Evolutionary conservation across 2,113 vertebrate genomes (phyloP).

Genomic region (Ochotona princeps): DNA sequence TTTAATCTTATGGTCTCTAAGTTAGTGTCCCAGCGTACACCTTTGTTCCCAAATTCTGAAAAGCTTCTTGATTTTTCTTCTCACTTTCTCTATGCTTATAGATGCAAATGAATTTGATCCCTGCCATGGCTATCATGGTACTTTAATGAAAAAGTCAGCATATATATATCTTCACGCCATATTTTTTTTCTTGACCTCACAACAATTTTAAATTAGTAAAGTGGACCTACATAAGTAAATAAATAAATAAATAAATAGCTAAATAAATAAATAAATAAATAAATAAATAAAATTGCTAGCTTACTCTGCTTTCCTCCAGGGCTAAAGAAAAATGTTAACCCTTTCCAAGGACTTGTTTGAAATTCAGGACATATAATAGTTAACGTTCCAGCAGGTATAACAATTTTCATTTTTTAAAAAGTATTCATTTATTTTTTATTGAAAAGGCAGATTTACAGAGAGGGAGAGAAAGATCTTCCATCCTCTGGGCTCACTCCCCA

Average conservation of each 20-base stretch:
- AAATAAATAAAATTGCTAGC: background rate
- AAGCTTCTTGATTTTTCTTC: background rate
- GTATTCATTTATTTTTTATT: too few species aligned
- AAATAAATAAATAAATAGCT: background rate
- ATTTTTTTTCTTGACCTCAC: background rate
- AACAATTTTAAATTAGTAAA: constrained; percentile 29
- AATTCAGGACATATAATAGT: background rate
- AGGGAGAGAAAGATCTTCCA: too few species aligned
- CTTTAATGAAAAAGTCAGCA: background rate
- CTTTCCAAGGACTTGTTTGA: background rate
- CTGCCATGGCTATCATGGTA: background rate
- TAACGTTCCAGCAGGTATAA: background rate
- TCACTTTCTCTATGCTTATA: background rate
- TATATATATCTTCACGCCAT: background rate
- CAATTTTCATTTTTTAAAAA: background rate
- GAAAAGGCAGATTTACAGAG: too few species aligned
- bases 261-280: background rate
- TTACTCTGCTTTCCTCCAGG: background rate
- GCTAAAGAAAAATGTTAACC: background rate
- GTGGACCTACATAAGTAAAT: background rate
- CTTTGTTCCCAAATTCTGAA: too few species aligned
- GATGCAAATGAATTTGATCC: background rate
- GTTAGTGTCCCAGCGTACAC: background rate
- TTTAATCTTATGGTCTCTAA: background rate
- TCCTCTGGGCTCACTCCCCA: too few species aligned